phyloP scores from a whole-genome alignment of 2,888 invertebrate genomes.

The Scrobipalpa atriplicella region DNA sequence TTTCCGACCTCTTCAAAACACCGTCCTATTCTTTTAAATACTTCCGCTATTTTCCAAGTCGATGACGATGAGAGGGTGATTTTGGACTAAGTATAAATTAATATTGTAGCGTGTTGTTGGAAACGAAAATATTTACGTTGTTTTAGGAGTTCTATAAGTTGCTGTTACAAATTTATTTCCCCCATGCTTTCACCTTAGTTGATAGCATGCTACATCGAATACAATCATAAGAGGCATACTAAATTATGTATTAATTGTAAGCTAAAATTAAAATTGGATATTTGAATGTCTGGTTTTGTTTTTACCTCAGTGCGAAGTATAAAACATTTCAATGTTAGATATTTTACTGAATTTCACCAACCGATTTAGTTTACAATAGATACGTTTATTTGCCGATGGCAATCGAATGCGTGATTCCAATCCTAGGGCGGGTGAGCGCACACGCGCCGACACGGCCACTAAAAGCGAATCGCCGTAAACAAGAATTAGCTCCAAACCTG shows the following conservation, averaged over 20 bases:
- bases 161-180: no score
- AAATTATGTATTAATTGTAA: no score
- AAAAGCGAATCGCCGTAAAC: slow-evolving; percentile 80
- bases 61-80: slow-evolving; percentile 74
- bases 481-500: slow-evolving; percentile 78
- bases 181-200: no score
- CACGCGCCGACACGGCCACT: slow-evolving; percentile 63
- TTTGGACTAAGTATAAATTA: slow-evolving; percentile 77
- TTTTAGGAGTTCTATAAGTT: no score
- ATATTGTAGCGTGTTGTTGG: slow-evolving; percentile 69
- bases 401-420: slow-evolving; percentile 48
- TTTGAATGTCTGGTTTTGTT: no score
- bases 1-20: slow-evolving; percentile 80
- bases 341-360: not conserved
- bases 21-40: slow-evolving; percentile 79
- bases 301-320: no score
- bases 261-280: no score
- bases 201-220: not conserved
- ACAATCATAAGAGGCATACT: no score
- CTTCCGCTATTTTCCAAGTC: slow-evolving; percentile 81
- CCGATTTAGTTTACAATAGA: not conserved
- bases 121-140: slow-evolving; percentile 56
- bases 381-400: not conserved
- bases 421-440: slow-evolving; percentile 48
- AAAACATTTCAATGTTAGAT: not conserved